phyloP scores from a whole-genome alignment of 2,797 vertebrate species.

The Anabacerthia variegaticeps region DNA sequence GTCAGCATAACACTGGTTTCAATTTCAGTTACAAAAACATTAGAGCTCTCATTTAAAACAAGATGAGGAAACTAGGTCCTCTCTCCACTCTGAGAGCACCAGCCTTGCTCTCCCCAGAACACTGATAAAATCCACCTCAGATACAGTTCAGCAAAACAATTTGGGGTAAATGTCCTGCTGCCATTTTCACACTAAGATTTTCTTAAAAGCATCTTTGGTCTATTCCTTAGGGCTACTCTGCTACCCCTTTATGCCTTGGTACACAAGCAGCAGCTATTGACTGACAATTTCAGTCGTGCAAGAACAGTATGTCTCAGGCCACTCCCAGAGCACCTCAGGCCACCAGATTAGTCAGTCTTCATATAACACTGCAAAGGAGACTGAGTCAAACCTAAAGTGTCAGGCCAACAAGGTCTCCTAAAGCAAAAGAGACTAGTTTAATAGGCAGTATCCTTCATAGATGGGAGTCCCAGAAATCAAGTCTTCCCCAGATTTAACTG shows the following conservation, averaged over 20 bases:
- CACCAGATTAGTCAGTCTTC: neutral
- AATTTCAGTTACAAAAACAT: slow-evolving; percentile 69
- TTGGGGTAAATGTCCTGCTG: neutral
- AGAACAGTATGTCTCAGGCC: neutral
- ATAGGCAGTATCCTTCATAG: neutral
- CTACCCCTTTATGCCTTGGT: neutral
- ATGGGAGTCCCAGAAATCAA: neutral
- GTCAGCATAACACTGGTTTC: slow-evolving; percentile 69
- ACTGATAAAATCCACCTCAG: neutral
- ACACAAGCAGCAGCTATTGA: neutral
- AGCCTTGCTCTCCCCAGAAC: neutral
- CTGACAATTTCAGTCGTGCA: neutral
- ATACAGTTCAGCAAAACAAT: neutral
- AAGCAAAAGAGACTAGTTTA: neutral
- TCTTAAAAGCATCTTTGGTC: neutral
- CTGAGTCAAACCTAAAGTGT: neutral
- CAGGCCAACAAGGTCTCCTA: neutral
- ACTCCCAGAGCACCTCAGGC: neutral
- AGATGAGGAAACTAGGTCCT: slow-evolving; percentile 47
- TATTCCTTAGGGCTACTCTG: neutral
- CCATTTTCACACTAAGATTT: neutral
- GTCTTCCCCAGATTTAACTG: neutral
- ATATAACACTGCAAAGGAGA: neutral
- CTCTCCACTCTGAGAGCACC: neutral
- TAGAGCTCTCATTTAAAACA: slow-evolving; percentile 45